Percentiles rank a stretch among this genome's conserved stretches.
phyloP scores from a whole-genome alignment of 2,113 vertebrate species.

The Chaetops frenatus region DNA sequence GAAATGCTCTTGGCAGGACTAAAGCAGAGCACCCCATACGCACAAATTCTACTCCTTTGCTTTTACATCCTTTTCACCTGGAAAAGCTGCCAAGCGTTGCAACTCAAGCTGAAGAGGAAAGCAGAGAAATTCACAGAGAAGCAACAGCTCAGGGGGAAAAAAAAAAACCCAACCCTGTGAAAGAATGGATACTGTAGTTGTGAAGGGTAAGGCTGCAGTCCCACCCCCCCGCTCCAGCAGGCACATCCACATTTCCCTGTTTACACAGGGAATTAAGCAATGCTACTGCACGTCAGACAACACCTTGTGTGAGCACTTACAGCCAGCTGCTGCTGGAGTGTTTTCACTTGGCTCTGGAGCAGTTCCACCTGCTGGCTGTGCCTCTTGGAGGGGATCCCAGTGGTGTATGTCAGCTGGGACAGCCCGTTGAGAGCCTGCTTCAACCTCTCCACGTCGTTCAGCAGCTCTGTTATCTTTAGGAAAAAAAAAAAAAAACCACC shows the following conservation, averaged over 20 bases:
- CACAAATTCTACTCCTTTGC: background rate
- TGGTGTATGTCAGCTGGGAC: slow-evolving; percentile 86
- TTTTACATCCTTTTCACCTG: background rate
- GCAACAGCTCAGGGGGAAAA: background rate
- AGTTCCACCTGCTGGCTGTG: slow-evolving; percentile 83
- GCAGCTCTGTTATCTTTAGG: slow-evolving; percentile 87
- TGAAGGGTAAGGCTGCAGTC: background rate
- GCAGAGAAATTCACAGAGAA: background rate
- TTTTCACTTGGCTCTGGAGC: slow-evolving; percentile 86
- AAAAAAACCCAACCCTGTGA: too few relatives aligned
- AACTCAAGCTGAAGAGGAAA: background rate
- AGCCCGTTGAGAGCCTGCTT: slow-evolving; percentile 90
- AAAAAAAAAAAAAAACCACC: background rate
- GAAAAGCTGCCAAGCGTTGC: background rate
- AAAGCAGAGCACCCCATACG: rapidly evolving
- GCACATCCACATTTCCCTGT: background rate
- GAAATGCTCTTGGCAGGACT: background rate
- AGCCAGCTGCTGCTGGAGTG: slow-evolving; percentile 91
- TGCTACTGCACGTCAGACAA: background rate
- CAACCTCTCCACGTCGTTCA: slow-evolving; percentile 88
- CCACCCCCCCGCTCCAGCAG: background rate
- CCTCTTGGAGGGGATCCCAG: slow-evolving; percentile 81
- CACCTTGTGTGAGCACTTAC: slow-evolving; percentile 72
- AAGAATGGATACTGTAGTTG: rapidly evolving
- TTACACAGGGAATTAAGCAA: background rate